Conservation (phyloP, 2,113 vertebrate genomes). For the Thalassoma bifasciatum region DNA sequence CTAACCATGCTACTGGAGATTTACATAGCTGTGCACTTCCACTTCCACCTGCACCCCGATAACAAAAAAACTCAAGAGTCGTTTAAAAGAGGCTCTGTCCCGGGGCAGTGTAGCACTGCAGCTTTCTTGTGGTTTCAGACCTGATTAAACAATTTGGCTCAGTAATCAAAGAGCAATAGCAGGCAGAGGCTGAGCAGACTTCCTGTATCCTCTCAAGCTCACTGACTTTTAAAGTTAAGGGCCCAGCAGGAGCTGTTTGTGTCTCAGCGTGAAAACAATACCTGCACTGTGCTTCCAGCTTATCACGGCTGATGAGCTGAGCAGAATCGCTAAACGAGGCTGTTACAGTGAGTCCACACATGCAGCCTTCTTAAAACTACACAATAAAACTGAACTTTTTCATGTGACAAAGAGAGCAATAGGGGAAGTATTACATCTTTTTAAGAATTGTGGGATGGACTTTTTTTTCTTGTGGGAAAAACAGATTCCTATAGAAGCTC, state of each 20-base stretch:
- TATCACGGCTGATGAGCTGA: conserved; percentile 57
- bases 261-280: conserved; percentile 67
- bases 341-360: background rate
- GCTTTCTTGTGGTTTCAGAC: conserved; percentile 75
- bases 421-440: too few relatives aligned
- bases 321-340: conserved; percentile 28
- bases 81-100: conserved; percentile 60
- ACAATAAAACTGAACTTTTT: background rate
- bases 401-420: background rate
- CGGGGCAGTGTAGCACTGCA: conserved; percentile 47
- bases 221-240: conserved; percentile 51
- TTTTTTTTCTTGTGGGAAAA: background rate
- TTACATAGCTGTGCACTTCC: conserved; percentile 46
- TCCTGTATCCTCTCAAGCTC: conserved; percentile 66
- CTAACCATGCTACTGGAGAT: conserved; percentile 42
- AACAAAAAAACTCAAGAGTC: conserved; percentile 20
- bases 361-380: conserved; percentile 9
- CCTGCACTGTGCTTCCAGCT: conserved; percentile 52
- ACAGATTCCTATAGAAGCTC: too few relatives aligned
- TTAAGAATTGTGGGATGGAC: background rate
- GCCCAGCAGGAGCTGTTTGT: conserved; percentile 61
- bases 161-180: conserved; percentile 71
- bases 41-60: conserved; percentile 60
- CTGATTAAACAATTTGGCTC: conserved; percentile 78
- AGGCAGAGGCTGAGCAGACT: conserved; percentile 64